Base-by-base conservation (phyloP, 35 echinoderm and acorn worm species). In the Apostichopus californicus region DNA sequence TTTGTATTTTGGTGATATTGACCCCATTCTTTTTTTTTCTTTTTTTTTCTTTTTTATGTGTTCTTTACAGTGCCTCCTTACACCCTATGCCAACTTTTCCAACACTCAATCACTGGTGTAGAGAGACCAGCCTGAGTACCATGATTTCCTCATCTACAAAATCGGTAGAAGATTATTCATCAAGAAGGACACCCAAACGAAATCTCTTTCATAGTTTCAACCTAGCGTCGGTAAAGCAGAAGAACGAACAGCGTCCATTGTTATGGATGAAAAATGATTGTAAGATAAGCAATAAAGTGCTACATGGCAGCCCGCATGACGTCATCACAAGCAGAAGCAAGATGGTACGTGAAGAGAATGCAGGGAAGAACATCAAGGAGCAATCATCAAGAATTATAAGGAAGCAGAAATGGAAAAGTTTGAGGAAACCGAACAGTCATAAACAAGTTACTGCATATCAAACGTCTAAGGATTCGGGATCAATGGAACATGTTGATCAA, bases 201-300 rank as follows among this genome's bases (percentile, higher is more conserved):
- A 85, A 85, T 12, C 18, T 85, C 6, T 85, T 85, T 22, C 10
- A 85, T 5, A 85, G 55, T 61, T 85, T 85, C 55, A 85, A n/a
- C 55, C 24, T 85, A 55, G 81, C 81, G 24, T 85, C 81, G 11
- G 81, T 85, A 23, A 85, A 85, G 9, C 55, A 85, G 58, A 85
- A 22, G 56, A 23, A 57, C 18, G 21, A 7, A 2, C n/a, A 85
- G 6, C 20, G n/a, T 75, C 21, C 21, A 6, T 75, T 18, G n/a
- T 75, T 75, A 75, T 75, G 71, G 71, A 75, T 22, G 71, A 75
- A 13, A 75, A n/a, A 75, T 75, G 15, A 2, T 1, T 22, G 71
- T 20, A 75, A 75, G 20, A 18, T 75, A 75, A 20, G 17, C 6
- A 4, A n/a, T 46, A 46, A 46, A 46, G 34, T 46, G 3, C 34